phyloP scores from a whole-genome alignment of 2,888 invertebrate species.

The Aleiodes alternator region DNA sequence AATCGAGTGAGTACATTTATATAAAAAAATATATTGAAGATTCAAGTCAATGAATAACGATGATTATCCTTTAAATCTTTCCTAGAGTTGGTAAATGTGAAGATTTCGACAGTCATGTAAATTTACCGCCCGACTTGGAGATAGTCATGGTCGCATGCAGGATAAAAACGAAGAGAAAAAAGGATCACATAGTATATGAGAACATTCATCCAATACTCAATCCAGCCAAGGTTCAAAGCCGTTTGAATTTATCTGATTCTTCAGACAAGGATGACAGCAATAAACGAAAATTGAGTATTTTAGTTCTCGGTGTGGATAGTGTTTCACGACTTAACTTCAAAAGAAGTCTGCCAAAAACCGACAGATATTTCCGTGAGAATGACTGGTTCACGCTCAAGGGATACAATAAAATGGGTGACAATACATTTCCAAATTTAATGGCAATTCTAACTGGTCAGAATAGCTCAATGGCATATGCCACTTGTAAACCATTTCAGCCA shows the following conservation, averaged over 20 bases:
- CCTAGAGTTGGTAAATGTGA: slow-evolving; percentile 76
- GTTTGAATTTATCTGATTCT: slow-evolving; percentile 55
- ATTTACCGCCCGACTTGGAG: slow-evolving; percentile 73
- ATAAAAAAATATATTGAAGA: not conserved
- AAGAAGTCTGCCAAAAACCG: slow-evolving; percentile 85
- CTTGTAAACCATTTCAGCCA: slow-evolving; percentile 76
- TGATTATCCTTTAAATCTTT: not conserved
- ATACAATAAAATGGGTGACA: slow-evolving; percentile 89
- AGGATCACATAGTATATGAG: slow-evolving; percentile 73
- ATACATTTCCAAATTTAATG: slow-evolving; percentile 93
- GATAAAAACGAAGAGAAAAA: slow-evolving; percentile 49
- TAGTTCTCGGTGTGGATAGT: slow-evolving; percentile 90
- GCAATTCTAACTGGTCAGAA: slow-evolving; percentile 86
- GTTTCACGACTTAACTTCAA: slow-evolving; percentile 88
- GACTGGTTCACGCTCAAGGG: slow-evolving; percentile 85
- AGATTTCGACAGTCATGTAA: slow-evolving; percentile 73
- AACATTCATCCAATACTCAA: slow-evolving; percentile 79
- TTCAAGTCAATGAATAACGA: no score
- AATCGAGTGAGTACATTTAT: slow-evolving; percentile 64
- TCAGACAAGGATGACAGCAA: slow-evolving; percentile 7
- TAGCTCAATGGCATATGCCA: slow-evolving; percentile 75
- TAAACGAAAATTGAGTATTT: slow-evolving; percentile 78
- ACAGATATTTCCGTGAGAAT: slow-evolving; percentile 81
- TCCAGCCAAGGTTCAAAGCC: slow-evolving; percentile 76
- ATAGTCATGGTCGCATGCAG: slow-evolving; percentile 77